Conservation (phyloP, 2,797 vertebrate species). For the Rhabdophis nuchalis region DNA sequence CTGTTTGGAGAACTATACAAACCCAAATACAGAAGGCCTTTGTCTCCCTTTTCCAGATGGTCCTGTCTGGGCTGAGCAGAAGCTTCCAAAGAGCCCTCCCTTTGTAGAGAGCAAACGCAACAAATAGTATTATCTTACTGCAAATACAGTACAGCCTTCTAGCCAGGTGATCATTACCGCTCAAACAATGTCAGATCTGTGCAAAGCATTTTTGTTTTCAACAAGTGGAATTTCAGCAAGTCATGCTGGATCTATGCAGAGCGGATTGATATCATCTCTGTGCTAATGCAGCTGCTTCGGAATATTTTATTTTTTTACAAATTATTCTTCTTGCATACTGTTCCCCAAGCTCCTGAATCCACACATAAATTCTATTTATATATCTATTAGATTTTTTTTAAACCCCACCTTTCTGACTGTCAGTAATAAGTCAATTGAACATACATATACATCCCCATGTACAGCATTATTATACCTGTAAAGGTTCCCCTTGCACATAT, state of each 20-base stretch:
- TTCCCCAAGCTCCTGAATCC: neutral
- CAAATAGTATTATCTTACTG: conserved; percentile 49
- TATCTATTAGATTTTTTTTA: neutral
- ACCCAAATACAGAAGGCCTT: conserved; percentile 61
- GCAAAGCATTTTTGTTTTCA: conserved; percentile 1
- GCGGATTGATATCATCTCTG: neutral
- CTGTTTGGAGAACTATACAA: conserved; percentile 38
- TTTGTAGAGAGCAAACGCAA: conserved; percentile 55
- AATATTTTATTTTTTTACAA: neutral
- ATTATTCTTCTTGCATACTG: neutral
- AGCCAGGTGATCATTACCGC: neutral
- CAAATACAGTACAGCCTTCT: conserved; percentile 33
- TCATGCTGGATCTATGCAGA: fast-evolving
- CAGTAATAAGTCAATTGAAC: neutral
- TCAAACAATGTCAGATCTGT: conserved; percentile 31
- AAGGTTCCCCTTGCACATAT: too few species aligned
- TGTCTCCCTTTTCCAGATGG: conserved; percentile 57
- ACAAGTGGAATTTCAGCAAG: neutral
- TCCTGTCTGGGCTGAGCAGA: conserved; percentile 41
- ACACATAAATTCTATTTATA: neutral
- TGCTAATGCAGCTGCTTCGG: neutral
- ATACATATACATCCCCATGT: neutral
- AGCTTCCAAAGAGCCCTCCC: conserved; percentile 51
- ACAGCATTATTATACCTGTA: neutral
- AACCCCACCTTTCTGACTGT: neutral